A percentile compares a stretch with the other conserved stretches of the same genome.
These are phyloP conservation scores for Pristiophorus japonicus DNA, from an alignment of 2,113 vertebrate species.

Conservation along the genomic window DNA sequence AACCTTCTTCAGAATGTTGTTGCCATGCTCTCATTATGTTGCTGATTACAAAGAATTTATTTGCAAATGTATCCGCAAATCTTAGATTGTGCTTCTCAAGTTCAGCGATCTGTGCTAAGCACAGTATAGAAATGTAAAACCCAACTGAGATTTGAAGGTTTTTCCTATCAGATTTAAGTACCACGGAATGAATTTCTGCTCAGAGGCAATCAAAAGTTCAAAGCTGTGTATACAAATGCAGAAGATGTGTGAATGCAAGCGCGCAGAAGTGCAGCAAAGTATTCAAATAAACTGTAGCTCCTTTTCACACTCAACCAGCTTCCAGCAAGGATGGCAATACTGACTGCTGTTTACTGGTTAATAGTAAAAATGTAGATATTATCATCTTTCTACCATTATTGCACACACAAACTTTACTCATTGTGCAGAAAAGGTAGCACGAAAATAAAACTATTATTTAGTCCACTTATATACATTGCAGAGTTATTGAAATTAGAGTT, in stretches of 20 bases:
- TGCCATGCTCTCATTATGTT: not conserved
- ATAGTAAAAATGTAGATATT: not conserved
- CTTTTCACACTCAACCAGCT: not conserved
- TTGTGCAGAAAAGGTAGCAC: not conserved
- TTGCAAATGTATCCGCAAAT: not conserved
- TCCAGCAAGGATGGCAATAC: not conserved
- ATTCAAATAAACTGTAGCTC: not conserved
- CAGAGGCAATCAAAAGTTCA: not conserved
- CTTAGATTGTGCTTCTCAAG: slow-evolving; percentile 19
- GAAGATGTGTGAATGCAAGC: not conserved
- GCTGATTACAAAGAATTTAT: not conserved
- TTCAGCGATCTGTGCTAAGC: not conserved
- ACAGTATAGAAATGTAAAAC: not conserved
- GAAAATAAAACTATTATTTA: not conserved
- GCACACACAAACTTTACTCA: not conserved
- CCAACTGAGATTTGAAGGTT: not conserved
- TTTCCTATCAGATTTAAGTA: not conserved
- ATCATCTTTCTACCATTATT: not conserved
- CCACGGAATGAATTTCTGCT: not conserved
- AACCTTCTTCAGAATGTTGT: not conserved
- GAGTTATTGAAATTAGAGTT: not conserved
- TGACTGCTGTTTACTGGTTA: not conserved
- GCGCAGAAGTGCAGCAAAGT: not conserved
- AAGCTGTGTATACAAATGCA: not conserved
- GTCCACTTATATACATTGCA: not conserved